Percentiles rank a stretch among this genome's conserved stretches.
Conservation (phyloP, 2,113 vertebrate genomes). For the Heloderma charlesbogerti region DNA sequence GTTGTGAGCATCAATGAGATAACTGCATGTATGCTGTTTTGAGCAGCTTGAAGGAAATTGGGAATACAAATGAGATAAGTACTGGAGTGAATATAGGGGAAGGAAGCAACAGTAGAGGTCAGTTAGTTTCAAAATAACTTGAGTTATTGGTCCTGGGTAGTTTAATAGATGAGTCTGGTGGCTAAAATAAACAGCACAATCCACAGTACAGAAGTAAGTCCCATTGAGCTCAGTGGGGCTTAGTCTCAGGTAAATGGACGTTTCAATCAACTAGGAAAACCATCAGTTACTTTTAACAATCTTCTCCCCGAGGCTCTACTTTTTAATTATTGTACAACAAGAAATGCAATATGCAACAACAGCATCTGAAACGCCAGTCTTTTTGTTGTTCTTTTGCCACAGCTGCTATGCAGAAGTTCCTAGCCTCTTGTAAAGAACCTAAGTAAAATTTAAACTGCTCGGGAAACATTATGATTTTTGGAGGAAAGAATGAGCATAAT, state of each 20-base stretch:
- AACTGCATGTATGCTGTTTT: neutral
- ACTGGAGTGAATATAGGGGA: neutral
- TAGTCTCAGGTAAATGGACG: neutral
- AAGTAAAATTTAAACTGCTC: slow-evolving; percentile 16
- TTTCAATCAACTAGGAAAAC: neutral
- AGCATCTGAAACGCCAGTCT: neutral
- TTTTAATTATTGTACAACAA: neutral
- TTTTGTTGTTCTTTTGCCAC: neutral
- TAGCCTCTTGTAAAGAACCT: slow-evolving; percentile 3
- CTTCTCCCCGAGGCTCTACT: neutral
- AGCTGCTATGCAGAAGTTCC: slow-evolving; percentile 11
- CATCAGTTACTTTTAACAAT: neutral
- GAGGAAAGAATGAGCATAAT: slow-evolving; percentile 15
- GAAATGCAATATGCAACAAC: neutral
- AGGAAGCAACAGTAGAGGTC: neutral
- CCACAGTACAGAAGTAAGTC: neutral
- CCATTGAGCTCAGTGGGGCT: neutral
- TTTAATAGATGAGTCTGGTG: neutral
- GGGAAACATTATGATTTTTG: slow-evolving; percentile 6
- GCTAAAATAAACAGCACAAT: neutral
- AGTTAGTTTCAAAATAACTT: neutral
- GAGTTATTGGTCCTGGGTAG: neutral
- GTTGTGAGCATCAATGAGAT: neutral
- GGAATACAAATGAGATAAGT: neutral
- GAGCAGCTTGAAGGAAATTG: neutral